These are phyloP conservation scores for Coluber constrictor DNA, from an alignment of 2,797 vertebrate species.

Conservation along the genomic window DNA sequence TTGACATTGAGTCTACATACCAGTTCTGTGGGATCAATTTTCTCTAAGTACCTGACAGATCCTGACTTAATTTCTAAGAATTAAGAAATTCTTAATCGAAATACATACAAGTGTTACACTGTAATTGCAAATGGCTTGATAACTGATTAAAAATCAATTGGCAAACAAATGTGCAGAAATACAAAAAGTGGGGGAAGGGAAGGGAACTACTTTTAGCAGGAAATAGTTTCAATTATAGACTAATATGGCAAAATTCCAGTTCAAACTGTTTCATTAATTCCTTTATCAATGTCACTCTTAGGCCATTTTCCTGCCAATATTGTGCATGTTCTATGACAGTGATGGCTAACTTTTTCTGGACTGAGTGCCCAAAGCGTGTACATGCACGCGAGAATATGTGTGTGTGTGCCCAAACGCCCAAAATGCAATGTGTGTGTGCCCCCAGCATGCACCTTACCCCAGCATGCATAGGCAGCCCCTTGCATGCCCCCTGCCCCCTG, in stretches of 20 bases:
- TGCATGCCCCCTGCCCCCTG: too few relatives aligned
- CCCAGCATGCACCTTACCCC: too few relatives aligned
- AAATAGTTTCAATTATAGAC: neutral
- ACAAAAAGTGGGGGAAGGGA: neutral
- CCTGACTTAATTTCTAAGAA: neutral
- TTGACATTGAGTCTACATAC: neutral
- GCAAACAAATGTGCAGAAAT: neutral
- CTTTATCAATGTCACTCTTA: neutral
- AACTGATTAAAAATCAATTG: neutral
- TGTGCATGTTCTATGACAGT: neutral
- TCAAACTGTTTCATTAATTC: neutral
- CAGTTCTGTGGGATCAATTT: neutral
- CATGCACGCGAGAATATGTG: too few relatives aligned
- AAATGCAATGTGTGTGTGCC: too few relatives aligned
- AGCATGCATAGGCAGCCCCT: too few relatives aligned
- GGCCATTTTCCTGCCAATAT: neutral
- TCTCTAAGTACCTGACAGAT: neutral
- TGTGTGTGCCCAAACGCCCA: too few relatives aligned
- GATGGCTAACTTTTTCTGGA: too few relatives aligned
- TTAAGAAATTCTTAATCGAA: neutral
- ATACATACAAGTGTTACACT: neutral
- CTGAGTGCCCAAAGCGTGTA: too few relatives aligned
- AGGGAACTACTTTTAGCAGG: neutral
- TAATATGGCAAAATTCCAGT: neutral
- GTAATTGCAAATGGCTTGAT: neutral